These are phyloP conservation scores for Pogoniulus pusillus DNA, from an alignment of 2,797 vertebrate species.

Conservation along the genomic window DNA sequence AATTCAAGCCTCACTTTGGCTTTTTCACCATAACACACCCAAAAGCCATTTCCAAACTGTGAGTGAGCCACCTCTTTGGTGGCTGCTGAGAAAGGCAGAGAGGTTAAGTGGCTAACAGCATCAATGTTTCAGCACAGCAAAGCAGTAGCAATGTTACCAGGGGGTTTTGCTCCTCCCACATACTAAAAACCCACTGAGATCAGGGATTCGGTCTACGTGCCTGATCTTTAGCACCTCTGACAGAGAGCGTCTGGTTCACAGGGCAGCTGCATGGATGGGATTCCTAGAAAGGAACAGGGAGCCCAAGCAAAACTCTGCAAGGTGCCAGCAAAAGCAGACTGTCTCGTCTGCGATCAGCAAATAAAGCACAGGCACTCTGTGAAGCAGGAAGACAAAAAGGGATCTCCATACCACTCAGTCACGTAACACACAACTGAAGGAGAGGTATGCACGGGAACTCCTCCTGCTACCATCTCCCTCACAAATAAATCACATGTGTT, in stretches of 20 bases:
- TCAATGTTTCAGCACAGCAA: not conserved
- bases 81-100: not conserved
- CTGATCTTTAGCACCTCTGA: not conserved
- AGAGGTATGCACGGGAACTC: not conserved
- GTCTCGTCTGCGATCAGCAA: not conserved
- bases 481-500: not conserved
- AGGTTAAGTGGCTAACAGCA: not conserved
- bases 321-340: not conserved
- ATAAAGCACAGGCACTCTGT: not conserved
- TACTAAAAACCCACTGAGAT: not conserved
- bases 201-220: not conserved
- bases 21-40: not conserved
- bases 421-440: not conserved
- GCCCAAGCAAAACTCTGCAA: not conserved
- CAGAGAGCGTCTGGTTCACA: not conserved
- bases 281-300: constrained; percentile 25
- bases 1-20: not conserved
- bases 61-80: not conserved
- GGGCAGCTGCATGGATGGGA: not conserved
- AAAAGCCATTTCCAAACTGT: not conserved
- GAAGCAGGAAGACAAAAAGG: not conserved
- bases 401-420: not conserved
- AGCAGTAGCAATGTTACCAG: not conserved
- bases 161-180: not conserved
- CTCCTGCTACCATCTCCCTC: not conserved